Base-by-base conservation (phyloP, 2,888 invertebrate species). In the Ochropleura leucogaster region DNA sequence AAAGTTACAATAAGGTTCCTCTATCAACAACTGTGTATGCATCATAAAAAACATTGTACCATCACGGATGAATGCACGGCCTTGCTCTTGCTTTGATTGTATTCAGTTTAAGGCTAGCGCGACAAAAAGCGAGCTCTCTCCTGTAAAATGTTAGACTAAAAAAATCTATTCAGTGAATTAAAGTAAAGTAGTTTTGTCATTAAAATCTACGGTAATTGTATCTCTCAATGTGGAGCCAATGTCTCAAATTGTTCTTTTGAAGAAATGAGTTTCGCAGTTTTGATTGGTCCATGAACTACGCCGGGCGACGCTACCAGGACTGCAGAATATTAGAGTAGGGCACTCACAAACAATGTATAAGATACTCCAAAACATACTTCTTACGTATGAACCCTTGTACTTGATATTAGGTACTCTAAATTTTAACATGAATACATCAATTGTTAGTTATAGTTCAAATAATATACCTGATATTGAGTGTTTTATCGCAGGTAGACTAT, bases 101-200 rank as follows among this genome's bases (percentile, higher is more conserved):
- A 73, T 18, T 30, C 30, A 72, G 57, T 72, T 72, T 79, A 73
- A 64, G 73, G 79, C 16, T 20, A 47, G 6, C 0, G 51, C 55
- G 16, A 30, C 60, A 44, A 62, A 14, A 40, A 8, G 8, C 8
- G 16, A 7, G 30, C 49, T 9, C 30, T 30, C 30, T 30, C 30
- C 30, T 46, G 40, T 74, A 20, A 49, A 72, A 63, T 49, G 4
- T 2, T 44, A 59, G 9, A 46, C 8, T 30, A 18, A 40, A 73
- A 40, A 10, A 42, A 44, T 30, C 30, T 30, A 30, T 30, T 30
- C 3, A 30, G 30, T 30, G 30, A 30, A 30, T 30, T 30, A 30
- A 30, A 30, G 30, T 30, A 30, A 30, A 30, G 30, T 30, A 30
- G 30, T 30, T 30, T 30, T 30, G 30, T 30, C 30, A 30, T 30